Base-by-base conservation (phyloP, 1,140 invertebrate genomes). In the Sycobia sp. region DNA sequence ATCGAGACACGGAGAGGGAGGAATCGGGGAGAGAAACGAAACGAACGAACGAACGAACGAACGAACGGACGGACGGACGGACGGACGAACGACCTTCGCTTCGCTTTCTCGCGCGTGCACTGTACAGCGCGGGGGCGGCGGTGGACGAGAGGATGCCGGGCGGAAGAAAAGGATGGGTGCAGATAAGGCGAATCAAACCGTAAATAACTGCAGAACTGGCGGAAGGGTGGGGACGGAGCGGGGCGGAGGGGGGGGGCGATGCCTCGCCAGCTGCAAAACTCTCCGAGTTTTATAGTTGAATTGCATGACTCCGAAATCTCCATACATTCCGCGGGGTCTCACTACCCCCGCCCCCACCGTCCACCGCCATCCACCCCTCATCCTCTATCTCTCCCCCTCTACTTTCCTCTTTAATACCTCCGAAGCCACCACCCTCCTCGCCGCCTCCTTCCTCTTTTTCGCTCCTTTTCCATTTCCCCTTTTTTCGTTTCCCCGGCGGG, bases 101-200 rank as follows among this genome's bases (percentile, higher is more conserved):
- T 57, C 43, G 46, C 44, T 60, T 60, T 60, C 57, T 60, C 59
- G 61, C 53, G 32, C 53, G 53, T 41, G 60, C 43, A 34, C 8
- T n/a, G 29, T 7, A 4, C 49, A n/a, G 23, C 60, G 65, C 67
- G 65, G 57, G 69, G 70, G 68, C 69, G 69, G 67, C n/a, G n/a
- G n/a, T n/a, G n/a, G n/a, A n/a, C n/a, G n/a, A n/a, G 66, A 55
- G 67, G 71, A 61, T 56, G 62, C 67, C 29, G 64, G 69, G 56
- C 56, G 66, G 66, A 68, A 65, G 66, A 68, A 71, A 70, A 75
- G 72, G 72, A 71, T 71, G 73, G 71, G 66, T 67, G 62, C 60
- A 75, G 80, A 82, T 82, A 81, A 82, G 80, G 80, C 79, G 77
- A 81, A 77, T 80, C 78, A 79, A 80, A 80, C 71, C 78, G 78